phyloP scores from a whole-genome alignment of 2,113 vertebrate species.

The Argyrosomus japonicus region DNA sequence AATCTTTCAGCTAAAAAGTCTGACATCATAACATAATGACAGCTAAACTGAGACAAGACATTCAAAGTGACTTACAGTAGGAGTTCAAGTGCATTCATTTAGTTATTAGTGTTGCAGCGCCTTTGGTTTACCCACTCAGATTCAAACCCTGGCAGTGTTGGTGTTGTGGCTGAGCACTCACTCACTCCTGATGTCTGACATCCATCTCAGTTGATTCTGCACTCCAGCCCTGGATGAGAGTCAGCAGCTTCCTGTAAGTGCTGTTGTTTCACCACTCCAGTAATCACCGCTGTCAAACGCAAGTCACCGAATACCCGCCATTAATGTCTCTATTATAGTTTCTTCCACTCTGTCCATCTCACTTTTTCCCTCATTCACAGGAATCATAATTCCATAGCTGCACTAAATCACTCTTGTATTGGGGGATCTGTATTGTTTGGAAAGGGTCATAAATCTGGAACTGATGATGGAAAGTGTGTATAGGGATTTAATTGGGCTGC shows the following conservation, averaged over 20 bases:
- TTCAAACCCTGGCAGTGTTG: constrained; percentile 9
- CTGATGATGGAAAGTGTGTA: constrained; percentile 59
- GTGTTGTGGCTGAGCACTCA: constrained; percentile 16
- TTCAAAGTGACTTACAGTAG: background rate
- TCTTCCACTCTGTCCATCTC: constrained; percentile 65
- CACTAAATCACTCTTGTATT: constrained; percentile 60
- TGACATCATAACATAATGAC: background rate
- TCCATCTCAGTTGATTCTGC: constrained; percentile 32
- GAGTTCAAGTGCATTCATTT: background rate
- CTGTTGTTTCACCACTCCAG: constrained; percentile 66
- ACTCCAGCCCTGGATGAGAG: constrained; percentile 56
- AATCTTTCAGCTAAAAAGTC: background rate
- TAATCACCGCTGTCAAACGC: constrained; percentile 67
- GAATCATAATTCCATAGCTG: constrained; percentile 50
- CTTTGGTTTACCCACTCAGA: background rate
- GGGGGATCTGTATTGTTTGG: constrained; percentile 71
- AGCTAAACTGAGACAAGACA: background rate
- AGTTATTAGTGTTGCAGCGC: background rate
- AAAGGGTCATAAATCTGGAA: constrained; percentile 65
- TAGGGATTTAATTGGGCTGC: constrained; percentile 49
- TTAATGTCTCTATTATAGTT: constrained; percentile 63
- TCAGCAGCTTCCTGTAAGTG: constrained; percentile 73
- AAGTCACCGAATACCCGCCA: constrained; percentile 60
- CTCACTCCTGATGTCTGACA: constrained; percentile 37
- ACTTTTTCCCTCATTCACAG: constrained; percentile 64